Percentiles rank a stretch among this genome's conserved stretches.
Conservation (phyloP, 2,797 vertebrate genomes). For the Alectoris magna region DNA sequence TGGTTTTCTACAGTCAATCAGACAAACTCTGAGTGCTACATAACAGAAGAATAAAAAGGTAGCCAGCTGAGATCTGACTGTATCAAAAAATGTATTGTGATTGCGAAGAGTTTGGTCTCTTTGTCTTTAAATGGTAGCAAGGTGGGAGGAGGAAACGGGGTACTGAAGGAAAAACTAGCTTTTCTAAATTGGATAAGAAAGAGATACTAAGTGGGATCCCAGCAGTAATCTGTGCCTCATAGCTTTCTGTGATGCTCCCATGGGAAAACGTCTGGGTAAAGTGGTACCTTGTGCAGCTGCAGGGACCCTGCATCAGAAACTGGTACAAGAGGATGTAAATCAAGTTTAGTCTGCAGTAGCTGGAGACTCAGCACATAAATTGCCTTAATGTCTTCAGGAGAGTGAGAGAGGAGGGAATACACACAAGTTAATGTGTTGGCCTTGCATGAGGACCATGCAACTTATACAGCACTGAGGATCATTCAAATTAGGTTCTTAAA, state of each 20-base stretch:
- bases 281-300: not conserved
- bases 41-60: not conserved
- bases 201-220: not conserved
- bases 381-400: not conserved
- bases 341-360: not conserved
- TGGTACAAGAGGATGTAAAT: not conserved
- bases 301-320: not conserved
- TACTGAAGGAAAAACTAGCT: not conserved
- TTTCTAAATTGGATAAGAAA: not conserved
- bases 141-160: not conserved
- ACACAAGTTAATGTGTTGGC: not conserved
- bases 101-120: not conserved
- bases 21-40: not conserved
- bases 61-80: not conserved
- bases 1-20: not conserved
- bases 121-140: not conserved
- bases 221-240: not conserved
- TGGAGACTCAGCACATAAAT: not conserved
- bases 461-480: not conserved
- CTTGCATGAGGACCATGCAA: rapidly evolving
- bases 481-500: not conserved
- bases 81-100: not conserved
- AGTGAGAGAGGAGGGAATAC: not conserved
- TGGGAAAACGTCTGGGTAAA: not conserved
- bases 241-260: rapidly evolving